phyloP scores from a whole-genome alignment of 35 echinoderm and acorn worm genomes.

The Lytechinus variegatus region DNA sequence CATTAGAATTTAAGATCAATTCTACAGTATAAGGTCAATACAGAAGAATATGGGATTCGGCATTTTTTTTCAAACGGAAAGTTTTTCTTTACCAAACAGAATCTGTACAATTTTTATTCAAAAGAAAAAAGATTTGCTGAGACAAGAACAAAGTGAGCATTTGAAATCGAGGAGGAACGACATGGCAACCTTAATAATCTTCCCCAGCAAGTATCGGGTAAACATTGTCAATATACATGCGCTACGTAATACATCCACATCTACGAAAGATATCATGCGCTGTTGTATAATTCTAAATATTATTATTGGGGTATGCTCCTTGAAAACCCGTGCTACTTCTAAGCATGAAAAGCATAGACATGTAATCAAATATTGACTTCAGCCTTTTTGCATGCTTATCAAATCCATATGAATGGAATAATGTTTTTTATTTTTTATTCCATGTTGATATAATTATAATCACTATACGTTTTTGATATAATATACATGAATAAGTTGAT shows the following conservation, averaged over 20 bases:
- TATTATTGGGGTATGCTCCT: too few relatives aligned
- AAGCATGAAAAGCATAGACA: too few relatives aligned
- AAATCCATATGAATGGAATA: too few relatives aligned
- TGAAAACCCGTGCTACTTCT: too few relatives aligned
- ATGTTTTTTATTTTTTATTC: too few relatives aligned
- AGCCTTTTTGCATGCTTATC: too few relatives aligned
- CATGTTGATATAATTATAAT: too few relatives aligned
- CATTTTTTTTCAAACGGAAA: neutral
- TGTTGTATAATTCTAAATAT: neutral
- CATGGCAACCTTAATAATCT: neutral
- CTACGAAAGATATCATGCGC: neutral
- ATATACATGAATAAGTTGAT: too few relatives aligned
- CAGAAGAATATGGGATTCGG: neutral
- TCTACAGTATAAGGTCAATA: neutral
- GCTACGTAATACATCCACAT: neutral
- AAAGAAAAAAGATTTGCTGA: neutral
- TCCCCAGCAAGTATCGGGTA: neutral
- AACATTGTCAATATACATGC: neutral
- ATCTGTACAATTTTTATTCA: neutral
- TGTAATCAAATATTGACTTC: too few relatives aligned
- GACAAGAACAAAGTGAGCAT: neutral
- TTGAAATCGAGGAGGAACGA: neutral
- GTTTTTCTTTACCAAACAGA: neutral
- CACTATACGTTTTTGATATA: too few relatives aligned
- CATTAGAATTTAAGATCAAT: too few relatives aligned